Conservation (phyloP, 2,888 invertebrate genomes). For the Teinopalpus imperialis region DNA sequence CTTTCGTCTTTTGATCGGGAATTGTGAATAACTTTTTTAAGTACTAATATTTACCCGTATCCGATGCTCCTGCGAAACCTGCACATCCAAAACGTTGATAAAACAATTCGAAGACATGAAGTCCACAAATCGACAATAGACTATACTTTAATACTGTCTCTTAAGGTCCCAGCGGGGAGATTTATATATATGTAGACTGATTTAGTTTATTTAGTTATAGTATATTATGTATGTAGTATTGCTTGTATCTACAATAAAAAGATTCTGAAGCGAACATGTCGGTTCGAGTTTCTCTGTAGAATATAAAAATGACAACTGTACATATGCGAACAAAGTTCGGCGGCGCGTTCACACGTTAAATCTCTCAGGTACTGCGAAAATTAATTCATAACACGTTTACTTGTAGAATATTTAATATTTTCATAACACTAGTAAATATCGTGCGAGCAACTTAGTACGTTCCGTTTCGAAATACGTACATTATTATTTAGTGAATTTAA, state of each 20-base stretch:
- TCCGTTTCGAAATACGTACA: neutral
- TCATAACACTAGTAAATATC: constrained; percentile 12
- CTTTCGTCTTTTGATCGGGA: no score
- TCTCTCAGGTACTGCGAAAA: constrained; percentile 26
- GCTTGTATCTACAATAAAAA: neutral
- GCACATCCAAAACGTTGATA: no score
- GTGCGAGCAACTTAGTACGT: constrained; percentile 1
- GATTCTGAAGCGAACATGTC: neutral
- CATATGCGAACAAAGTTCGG: constrained; percentile 18
- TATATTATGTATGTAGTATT: no score
- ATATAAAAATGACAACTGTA: constrained; percentile 15
- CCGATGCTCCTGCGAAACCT: no score
- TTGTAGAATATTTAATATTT: constrained; percentile 25
- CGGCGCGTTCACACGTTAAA: constrained; percentile 22
- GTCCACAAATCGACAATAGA: no score
- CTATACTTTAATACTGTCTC: no score
- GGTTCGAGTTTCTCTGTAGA: neutral
- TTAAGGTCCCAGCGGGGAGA: no score
- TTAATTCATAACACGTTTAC: constrained; percentile 28
- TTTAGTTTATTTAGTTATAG: no score
- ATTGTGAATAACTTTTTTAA: no score
- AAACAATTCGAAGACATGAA: no score
- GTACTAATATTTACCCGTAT: no score
- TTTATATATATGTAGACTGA: no score
- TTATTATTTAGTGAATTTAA: neutral